Conservation (phyloP, 2,797 vertebrate genomes). For the Tinamus major region DNA sequence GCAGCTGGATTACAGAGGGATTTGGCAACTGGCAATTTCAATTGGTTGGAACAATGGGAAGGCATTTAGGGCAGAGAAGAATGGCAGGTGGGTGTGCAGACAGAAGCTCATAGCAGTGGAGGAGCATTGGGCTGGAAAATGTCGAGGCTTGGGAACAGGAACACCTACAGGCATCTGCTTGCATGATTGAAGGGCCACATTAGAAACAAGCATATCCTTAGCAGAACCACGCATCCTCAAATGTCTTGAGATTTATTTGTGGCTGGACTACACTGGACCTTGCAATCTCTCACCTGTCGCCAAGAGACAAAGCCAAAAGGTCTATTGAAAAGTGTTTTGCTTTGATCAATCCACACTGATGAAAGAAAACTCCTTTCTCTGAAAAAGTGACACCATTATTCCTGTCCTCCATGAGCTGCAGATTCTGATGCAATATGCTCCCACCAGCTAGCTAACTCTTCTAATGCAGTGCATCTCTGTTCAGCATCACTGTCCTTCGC, state of each 20-base stretch:
- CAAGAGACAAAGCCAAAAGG: not conserved
- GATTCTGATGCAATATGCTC: not conserved
- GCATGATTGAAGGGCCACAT: not conserved
- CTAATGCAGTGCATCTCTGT: not conserved
- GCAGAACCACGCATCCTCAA: not conserved
- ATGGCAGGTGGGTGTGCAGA: not conserved
- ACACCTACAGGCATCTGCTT: not conserved
- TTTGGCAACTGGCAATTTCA: not conserved
- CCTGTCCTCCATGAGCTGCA: not conserved
- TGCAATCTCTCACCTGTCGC: not conserved
- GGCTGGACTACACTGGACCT: not conserved
- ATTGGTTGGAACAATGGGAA: not conserved
- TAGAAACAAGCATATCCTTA: not conserved
- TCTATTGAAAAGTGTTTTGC: not conserved
- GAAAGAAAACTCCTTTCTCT: not conserved
- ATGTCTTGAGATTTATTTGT: not conserved
- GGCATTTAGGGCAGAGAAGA: not conserved
- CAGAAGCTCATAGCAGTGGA: not conserved
- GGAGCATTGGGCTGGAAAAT: not conserved
- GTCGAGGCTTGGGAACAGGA: not conserved
- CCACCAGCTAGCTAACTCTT: not conserved
- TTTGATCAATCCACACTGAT: not conserved
- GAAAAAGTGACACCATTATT: not conserved
- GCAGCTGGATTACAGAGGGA: conserved; percentile 10
- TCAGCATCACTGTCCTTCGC: not conserved